These are phyloP conservation scores for Elysia chlorotica DNA, from an alignment of 1,140 invertebrate genomes.

Conservation along the genomic window DNA sequence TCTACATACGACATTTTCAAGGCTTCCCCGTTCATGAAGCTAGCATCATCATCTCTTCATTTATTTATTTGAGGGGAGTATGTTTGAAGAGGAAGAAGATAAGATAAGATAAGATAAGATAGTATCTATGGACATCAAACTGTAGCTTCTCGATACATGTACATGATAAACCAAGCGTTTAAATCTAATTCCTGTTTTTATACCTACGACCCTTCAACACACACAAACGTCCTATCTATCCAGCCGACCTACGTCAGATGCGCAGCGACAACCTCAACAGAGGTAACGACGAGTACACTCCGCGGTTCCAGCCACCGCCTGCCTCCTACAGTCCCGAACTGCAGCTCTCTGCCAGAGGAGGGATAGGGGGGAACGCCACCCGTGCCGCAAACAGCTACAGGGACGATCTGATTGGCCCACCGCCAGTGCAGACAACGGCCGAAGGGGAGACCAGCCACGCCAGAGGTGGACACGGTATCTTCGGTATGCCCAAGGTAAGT, in stretches of 20 bases:
- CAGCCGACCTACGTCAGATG: conserved; percentile 47
- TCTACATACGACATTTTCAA: too few species aligned
- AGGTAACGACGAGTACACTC: conserved; percentile 10
- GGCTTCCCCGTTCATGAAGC: too few species aligned
- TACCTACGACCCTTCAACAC: too few species aligned
- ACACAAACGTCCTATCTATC: too few species aligned
- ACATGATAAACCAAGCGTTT: neutral
- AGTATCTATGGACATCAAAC: too few species aligned
- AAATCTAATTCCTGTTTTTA: too few species aligned
- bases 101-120: too few species aligned
- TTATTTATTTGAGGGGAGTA: too few species aligned
- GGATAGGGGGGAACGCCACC: conserved; percentile 14
- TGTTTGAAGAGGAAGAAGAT: too few species aligned
- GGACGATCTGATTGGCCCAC: conserved; percentile 40
- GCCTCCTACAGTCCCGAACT: too few species aligned
- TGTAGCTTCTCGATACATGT: too few species aligned
- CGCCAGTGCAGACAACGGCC: conserved; percentile 42
- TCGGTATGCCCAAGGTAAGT: conserved; percentile 56
- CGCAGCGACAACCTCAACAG: conserved; percentile 21
- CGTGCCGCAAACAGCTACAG: conserved; percentile 20
- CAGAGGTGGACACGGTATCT: conserved; percentile 62
- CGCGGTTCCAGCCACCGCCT: neutral
- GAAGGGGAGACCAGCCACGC: conserved; percentile 49
- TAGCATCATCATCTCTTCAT: too few species aligned
- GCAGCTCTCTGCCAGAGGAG: neutral